These are phyloP conservation scores for Amblyopsis hoosieri DNA, from an alignment of 2,797 vertebrate species.

Conservation along the genomic window DNA sequence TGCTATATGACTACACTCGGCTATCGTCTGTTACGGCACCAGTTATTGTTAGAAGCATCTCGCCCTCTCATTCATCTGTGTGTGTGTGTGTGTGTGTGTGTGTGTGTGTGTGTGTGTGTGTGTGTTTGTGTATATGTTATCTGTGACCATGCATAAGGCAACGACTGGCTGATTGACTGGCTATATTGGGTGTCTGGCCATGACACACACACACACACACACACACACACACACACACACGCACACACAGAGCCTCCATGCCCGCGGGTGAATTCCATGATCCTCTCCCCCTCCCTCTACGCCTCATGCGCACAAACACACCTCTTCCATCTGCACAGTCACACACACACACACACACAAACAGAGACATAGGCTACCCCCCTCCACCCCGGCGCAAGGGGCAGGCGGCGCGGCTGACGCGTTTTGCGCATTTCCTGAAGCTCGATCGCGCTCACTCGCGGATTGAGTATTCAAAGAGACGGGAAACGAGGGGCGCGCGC, in stretches of 20 bases:
- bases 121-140: slow-evolving; percentile 6
- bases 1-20: too few species aligned
- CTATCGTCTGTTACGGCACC: too few species aligned
- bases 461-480: slow-evolving; percentile 67
- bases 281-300: slow-evolving; percentile 1
- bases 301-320: slow-evolving; percentile 26
- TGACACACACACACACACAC: slow-evolving; percentile 6
- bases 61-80: background rate
- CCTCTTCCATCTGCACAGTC: background rate
- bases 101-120: background rate
- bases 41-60: too few species aligned
- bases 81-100: background rate
- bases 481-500: slow-evolving; percentile 68
- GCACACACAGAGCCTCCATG: background rate
- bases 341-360: slow-evolving; percentile 39
- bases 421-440: slow-evolving; percentile 99
- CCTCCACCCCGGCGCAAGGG: slow-evolving; percentile 70
- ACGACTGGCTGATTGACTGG: slow-evolving; percentile 53
- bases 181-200: slow-evolving; percentile 47
- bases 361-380: slow-evolving; percentile 32
- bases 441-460: slow-evolving; percentile 77
- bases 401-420: slow-evolving; percentile 82
- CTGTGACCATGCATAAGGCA: slow-evolving; percentile 47
- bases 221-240: slow-evolving; percentile 10
- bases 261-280: too few species aligned